Evolutionary conservation across 2,113 vertebrate species (phyloP), one percentile per base, ranked within the genome.

Genomic region (Toxostoma redivivum): DNA sequence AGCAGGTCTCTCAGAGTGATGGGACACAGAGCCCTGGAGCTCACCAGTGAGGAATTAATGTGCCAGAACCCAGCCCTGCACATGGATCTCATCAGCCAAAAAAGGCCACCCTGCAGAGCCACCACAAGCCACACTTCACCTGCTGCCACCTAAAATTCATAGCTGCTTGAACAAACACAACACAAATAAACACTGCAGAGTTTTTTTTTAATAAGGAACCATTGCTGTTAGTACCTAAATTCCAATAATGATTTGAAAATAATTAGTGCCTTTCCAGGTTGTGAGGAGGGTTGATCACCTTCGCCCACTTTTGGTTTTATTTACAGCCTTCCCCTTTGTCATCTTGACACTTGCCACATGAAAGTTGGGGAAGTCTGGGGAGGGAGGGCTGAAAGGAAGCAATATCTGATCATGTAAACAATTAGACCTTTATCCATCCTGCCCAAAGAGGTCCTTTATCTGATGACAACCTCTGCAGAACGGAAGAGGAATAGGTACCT

Each of bases 331-430:
- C 35, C 8, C 30, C 18, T 81, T 67, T 60, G 23, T 73, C 22
- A 1, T 81, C 65, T 61, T 80, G 89, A 90, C 81, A 76, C 81
- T 86, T 91, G 61, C 82, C 86, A 94, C 57, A 12, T 1, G 12
- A 42, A 88, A 90, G 47, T 61, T 86, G 56, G 57, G 76, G 71
- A 78, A 44, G 62, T 21, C 44, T 60, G 66, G 21, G 16, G 40
- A 70, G 35, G 33, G 54, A 82, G 67, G 48, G 80, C 88, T 72
- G 31, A 51, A 45, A 94, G 92, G 95, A 97, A 97, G 95, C 70
- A 61, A 95, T 58, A 92, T 85, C 50, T 95, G 97, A 97, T 97
- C 97, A 97, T 97, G 95, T 97, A 97, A 97, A 97, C 97, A 98
- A 97, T 97, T 97, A 98, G 96, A 94, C 66, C 79, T 94, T 97